Evolutionary conservation across 2,113 vertebrate genomes (phyloP).

Genomic region (Arizona elegans): DNA sequence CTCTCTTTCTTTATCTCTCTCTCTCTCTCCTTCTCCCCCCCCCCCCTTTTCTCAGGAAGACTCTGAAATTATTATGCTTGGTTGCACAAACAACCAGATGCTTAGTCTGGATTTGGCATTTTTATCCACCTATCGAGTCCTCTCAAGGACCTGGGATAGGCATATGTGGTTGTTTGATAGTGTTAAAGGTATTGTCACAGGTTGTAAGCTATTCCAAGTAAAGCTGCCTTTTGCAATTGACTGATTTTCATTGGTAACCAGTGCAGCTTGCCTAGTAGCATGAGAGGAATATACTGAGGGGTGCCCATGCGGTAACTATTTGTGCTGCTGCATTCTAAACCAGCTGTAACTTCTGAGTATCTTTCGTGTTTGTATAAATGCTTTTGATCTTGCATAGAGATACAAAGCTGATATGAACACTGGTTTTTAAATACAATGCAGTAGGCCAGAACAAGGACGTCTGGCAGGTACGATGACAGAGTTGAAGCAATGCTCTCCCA

Average conservation of each 20-base stretch:
- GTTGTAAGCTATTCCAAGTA: not conserved
- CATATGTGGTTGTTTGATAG: not conserved
- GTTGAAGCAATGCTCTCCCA: conserved; percentile 40
- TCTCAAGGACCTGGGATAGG: not conserved
- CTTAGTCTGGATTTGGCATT: not conserved
- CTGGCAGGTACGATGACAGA: not conserved
- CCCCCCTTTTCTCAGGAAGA: not conserved
- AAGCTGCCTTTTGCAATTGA: not conserved
- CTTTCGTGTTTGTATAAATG: not conserved
- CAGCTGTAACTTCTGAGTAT: not conserved
- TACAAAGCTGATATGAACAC: not conserved
- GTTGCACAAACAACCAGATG: not conserved
- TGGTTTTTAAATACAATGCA: not conserved
- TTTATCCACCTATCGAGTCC: not conserved
- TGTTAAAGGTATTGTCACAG: not conserved
- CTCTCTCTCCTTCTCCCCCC: no score
- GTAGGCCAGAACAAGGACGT: not conserved
- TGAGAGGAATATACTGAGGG: not conserved
- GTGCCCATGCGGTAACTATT: not conserved
- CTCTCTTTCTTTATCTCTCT: no score
- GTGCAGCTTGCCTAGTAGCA: not conserved
- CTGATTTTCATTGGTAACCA: not conserved
- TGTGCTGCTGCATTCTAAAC: not conserved
- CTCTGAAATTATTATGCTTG: not conserved
- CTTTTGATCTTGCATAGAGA: not conserved